These are phyloP conservation scores for Adineta ricciae DNA, from an alignment of 2,888 invertebrate genomes.

Conservation along the genomic window DNA sequence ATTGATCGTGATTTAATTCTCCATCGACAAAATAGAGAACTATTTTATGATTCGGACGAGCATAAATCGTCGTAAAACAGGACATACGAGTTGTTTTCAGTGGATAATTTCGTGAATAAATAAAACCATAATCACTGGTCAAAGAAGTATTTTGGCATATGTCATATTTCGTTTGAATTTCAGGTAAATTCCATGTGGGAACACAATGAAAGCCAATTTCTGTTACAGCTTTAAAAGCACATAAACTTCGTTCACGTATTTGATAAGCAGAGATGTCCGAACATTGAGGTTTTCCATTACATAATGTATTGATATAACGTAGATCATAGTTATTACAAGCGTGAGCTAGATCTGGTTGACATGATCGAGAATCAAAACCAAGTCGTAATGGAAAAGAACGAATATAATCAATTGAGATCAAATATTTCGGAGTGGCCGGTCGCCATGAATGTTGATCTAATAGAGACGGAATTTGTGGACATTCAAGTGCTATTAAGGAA, in stretches of 20 bases:
- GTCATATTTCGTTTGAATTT: neutral
- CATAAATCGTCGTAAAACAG: neutral
- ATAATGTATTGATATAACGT: constrained; percentile 3
- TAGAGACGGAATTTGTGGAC: neutral
- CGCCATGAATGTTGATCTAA: neutral
- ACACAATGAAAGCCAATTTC: constrained; percentile 20
- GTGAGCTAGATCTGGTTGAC: neutral
- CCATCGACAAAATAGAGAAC: constrained; percentile 18
- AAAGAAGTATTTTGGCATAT: constrained; percentile 10
- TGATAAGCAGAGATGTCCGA: neutral
- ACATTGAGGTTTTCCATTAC: constrained; percentile 15
- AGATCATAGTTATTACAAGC: neutral
- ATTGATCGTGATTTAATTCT: constrained; percentile 5
- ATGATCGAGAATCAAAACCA: neutral
- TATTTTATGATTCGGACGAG: neutral
- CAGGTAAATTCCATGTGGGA: neutral
- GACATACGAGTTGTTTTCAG: neutral
- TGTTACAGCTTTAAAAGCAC: constrained; percentile 5
- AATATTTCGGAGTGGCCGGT: neutral
- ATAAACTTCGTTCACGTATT: constrained; percentile 21
- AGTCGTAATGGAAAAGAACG: neutral
- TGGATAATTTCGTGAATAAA: constrained; percentile 18
- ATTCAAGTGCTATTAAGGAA: neutral
- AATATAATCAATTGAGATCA: neutral
- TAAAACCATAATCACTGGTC: constrained; percentile 3